Evolutionary conservation across 2,888 invertebrate species (phyloP).

Genomic region (Unio delphinus): DNA sequence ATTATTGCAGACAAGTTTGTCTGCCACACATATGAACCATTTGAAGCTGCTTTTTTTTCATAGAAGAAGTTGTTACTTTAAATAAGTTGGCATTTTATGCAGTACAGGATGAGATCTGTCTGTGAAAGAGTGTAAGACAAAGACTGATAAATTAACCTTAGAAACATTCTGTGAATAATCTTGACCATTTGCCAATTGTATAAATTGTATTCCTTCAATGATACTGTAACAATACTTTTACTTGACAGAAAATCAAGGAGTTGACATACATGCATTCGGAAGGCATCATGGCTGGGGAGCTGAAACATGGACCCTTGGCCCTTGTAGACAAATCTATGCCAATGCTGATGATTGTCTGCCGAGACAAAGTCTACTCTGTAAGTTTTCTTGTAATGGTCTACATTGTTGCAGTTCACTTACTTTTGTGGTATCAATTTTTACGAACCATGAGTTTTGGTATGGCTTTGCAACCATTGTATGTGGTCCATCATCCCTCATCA

Average conservation of each 20-base stretch:
- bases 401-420: not conserved
- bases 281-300: slow-evolving; percentile 95
- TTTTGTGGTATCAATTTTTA: not conserved
- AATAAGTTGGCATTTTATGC: too few species aligned
- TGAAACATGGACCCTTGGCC: slow-evolving; percentile 98
- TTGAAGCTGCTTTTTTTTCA: too few species aligned
- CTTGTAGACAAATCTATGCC: slow-evolving; percentile 98
- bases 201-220: too few species aligned
- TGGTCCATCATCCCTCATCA: not conserved
- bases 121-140: too few species aligned
- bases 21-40: too few species aligned
- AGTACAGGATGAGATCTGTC: too few species aligned
- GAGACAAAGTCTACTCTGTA: slow-evolving; percentile 92
- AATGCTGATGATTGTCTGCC: slow-evolving; percentile 97
- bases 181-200: too few species aligned
- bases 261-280: slow-evolving; percentile 99
- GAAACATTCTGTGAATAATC: too few species aligned
- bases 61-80: too few species aligned
- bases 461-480: not conserved
- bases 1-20: too few species aligned
- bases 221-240: slow-evolving; percentile 4
- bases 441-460: not conserved
- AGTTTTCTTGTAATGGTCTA: slow-evolving; percentile 45
- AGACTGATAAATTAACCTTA: too few species aligned
- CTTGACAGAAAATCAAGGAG: slow-evolving; percentile 93